Conservation (phyloP, 2,888 invertebrate species). For the Melitaea athalia region DNA sequence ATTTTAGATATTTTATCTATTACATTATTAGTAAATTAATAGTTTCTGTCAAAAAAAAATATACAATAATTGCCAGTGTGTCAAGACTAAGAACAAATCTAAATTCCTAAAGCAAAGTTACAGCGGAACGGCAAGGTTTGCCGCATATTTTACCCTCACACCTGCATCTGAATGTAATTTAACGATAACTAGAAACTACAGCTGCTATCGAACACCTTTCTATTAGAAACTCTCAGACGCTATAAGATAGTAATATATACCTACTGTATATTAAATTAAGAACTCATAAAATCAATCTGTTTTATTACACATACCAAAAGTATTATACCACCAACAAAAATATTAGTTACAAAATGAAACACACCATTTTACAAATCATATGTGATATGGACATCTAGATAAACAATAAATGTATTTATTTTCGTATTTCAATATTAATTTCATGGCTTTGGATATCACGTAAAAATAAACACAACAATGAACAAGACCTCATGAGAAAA, state of each 20-base stretch:
- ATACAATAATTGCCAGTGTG: neutral
- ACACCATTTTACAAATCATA: too few species aligned
- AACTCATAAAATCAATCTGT: neutral
- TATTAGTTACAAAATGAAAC: too few species aligned
- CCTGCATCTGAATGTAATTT: constrained; percentile 38
- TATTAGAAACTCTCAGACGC: constrained; percentile 51
- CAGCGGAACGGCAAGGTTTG: constrained; percentile 17
- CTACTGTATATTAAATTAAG: neutral
- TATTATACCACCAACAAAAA: too few species aligned
- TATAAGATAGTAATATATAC: constrained; percentile 1
- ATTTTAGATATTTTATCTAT: too few species aligned
- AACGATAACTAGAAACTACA: constrained; percentile 44
- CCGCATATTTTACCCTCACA: constrained; percentile 26
- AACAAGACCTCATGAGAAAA: too few species aligned
- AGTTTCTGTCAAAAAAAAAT: neutral
- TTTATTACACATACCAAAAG: too few species aligned
- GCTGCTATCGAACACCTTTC: constrained; percentile 58
- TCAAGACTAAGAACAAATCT: constrained; percentile 9
- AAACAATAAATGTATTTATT: too few species aligned
- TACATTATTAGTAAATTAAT: neutral
- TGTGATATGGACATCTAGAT: too few species aligned
- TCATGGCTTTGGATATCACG: too few species aligned
- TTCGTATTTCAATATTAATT: too few species aligned
- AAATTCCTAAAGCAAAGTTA: constrained; percentile 19
- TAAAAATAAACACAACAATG: too few species aligned